Evolutionary conservation across 1,140 invertebrate genomes (phyloP).

Genomic region (Bombus cullumanus): DNA sequence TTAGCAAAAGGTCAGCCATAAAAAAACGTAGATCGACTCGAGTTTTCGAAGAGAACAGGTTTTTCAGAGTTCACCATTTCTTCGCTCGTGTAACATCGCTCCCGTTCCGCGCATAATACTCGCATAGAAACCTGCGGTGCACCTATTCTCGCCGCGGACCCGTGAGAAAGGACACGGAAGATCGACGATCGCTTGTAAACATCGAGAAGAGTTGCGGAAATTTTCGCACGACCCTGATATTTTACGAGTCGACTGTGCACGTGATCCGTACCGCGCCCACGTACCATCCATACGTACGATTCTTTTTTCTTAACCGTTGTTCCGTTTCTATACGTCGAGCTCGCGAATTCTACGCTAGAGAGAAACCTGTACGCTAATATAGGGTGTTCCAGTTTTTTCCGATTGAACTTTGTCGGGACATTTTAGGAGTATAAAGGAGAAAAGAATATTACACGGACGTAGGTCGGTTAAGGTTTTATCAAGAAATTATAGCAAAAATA

Average conservation of each 20-base stretch:
- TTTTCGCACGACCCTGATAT: constrained; percentile 67
- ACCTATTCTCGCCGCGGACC: constrained; percentile 27
- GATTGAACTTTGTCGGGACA: neutral
- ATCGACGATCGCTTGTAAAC: constrained; percentile 66
- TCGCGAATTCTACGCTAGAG: neutral
- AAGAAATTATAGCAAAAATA: neutral
- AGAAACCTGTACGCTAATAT: neutral
- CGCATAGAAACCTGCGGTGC: constrained; percentile 48
- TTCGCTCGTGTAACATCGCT: constrained; percentile 43
- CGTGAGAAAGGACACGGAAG: constrained; percentile 67
- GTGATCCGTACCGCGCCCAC: constrained; percentile 37
- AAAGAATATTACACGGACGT: neutral
- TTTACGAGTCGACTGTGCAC: constrained; percentile 45
- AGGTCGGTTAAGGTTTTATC: neutral
- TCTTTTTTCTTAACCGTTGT: neutral
- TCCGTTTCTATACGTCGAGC: neutral
- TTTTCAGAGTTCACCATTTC: constrained; percentile 29
- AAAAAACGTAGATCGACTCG: constrained; percentile 36
- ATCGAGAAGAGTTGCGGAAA: constrained; percentile 59
- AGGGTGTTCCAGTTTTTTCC: neutral
- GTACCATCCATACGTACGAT: constrained; percentile 6
- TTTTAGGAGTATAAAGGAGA: neutral
- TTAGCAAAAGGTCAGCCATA: neutral
- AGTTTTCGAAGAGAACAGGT: constrained; percentile 45
- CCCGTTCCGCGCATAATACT: constrained; percentile 55